Conservation (phyloP, 2,888 invertebrate species). For the Ochropacha duplaris region DNA sequence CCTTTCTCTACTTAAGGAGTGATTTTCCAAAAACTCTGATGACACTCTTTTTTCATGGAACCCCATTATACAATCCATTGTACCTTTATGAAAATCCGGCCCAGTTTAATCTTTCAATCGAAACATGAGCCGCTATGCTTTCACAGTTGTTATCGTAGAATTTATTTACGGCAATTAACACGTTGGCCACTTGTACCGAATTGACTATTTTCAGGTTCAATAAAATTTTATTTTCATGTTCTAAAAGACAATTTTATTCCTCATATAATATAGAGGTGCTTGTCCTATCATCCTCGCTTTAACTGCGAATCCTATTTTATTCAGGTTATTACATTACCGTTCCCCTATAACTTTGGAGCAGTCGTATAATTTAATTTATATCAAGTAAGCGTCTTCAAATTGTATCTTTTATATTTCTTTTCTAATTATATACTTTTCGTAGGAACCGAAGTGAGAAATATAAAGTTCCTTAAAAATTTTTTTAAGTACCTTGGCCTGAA, state of each 20-base stretch:
- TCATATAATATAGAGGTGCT: background rate
- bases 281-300: background rate
- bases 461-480: no score
- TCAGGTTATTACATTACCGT: background rate
- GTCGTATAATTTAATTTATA: background rate
- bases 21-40: no score
- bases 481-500: background rate
- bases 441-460: no score
- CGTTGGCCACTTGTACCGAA: background rate
- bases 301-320: background rate
- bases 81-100: background rate
- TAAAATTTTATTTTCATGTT: no score
- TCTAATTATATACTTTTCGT: no score
- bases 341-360: background rate
- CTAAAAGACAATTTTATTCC: no score
- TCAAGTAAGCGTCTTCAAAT: background rate
- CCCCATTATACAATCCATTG: slow-evolving; percentile 9
- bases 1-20: no score
- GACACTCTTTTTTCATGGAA: no score
- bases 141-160: background rate
- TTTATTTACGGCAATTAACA: background rate
- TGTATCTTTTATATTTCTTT: background rate
- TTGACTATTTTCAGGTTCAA: no score
- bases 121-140: background rate
- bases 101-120: slow-evolving; percentile 1